Percentiles rank a stretch among this genome's conserved stretches.
These are phyloP conservation scores for Uria lomvia DNA, from an alignment of 2,113 vertebrate genomes.

Conservation along the genomic window DNA sequence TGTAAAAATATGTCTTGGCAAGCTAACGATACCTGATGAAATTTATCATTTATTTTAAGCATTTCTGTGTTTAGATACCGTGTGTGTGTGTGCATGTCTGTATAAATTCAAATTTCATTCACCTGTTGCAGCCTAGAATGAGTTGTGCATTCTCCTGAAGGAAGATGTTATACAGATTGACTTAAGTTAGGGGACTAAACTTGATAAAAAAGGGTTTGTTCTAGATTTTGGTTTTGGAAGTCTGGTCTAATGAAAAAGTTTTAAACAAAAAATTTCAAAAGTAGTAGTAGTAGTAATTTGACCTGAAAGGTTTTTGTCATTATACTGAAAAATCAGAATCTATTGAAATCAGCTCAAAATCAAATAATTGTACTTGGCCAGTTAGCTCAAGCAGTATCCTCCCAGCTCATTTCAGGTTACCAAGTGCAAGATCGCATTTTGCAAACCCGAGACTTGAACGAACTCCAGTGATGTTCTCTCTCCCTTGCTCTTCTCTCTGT, in stretches of 20 bases:
- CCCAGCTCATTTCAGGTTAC: neutral
- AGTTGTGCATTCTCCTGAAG: neutral
- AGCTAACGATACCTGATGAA: neutral
- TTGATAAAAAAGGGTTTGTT: neutral
- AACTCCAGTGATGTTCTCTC: neutral
- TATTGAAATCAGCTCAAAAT: neutral
- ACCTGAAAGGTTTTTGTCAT: neutral
- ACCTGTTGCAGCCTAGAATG: neutral
- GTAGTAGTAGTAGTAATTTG: neutral
- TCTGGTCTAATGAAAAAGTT: neutral
- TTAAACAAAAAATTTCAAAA: neutral
- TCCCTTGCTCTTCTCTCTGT: neutral
- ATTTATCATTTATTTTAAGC: neutral
- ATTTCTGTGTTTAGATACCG: neutral
- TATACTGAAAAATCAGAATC: neutral
- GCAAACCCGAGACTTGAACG: neutral
- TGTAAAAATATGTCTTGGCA: neutral
- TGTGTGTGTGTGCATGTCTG: neutral
- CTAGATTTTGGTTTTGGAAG: neutral
- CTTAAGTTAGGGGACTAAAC: neutral
- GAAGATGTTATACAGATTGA: neutral
- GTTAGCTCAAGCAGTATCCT: neutral
- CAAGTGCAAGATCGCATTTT: neutral
- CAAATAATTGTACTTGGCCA: neutral
- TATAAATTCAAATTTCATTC: neutral